Evolutionary conservation across 1,140 invertebrate genomes (phyloP), one percentile per base, ranked within the genome.

Genomic region (Euwallacea similis): DNA sequence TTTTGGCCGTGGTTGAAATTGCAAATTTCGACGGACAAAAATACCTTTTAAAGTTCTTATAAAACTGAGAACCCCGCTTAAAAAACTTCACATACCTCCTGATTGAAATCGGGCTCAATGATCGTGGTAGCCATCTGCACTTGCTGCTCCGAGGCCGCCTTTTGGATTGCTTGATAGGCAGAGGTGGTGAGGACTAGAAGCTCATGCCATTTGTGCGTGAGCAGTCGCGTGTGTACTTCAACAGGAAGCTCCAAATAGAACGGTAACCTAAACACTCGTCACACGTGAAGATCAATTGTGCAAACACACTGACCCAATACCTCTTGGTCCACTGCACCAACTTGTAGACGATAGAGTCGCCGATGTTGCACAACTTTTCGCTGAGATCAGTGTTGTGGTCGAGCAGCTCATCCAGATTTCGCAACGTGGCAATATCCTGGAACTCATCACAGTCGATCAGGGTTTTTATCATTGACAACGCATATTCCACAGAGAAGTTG

Each of bases 291-390:
- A 53, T 0, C 55, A 61, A 43, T 4, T 43, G 9, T 3, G 33
- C 42, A 7, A 10, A 41, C 42, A 0, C 3, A 10, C 6, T 42
- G 9, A 21, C 9, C 61, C n/a, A 41, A 41, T 61, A 72, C 64
- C 96, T 89, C 84, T 97, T 97, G 76, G 96, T 98, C 97, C 97
- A 99, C 83, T 97, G 95, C 68, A 98, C 96, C 84, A 98, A 88
- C 84, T 98, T 97, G 85, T 95, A 94, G 46, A 97, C 95, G 79
- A 97, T 97, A 61, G 93, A 96, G 84, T 97, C 95, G 58, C 95
- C 95, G 80, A 98, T 95, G 82, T 95, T 93, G 86, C 93, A 96
- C 78, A 97, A 85, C 82, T 95, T 95, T 77, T 96, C 92, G 73
- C 93, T 93, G 73, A 97, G 88, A 82, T 95, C 93, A 72, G 92